phyloP scores from a whole-genome alignment of 2,797 vertebrate species.

The Pogonophryne albipinna region DNA sequence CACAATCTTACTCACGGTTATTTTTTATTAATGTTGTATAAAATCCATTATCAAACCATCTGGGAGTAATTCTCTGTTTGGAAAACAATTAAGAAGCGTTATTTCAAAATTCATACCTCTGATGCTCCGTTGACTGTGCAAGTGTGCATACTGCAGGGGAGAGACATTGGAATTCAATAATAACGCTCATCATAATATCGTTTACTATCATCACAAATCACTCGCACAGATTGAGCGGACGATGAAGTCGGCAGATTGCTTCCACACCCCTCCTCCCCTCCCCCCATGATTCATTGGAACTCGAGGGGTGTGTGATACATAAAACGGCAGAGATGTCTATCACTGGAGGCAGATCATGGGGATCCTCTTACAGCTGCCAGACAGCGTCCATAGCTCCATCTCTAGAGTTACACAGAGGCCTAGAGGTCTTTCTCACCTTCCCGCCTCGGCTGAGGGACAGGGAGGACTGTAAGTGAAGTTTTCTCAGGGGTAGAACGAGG shows the following conservation, averaged over 20 bases:
- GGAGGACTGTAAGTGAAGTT: slow-evolving; percentile 28
- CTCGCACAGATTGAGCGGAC: slow-evolving; percentile 29
- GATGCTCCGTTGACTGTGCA: not conserved
- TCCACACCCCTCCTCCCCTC: not conserved
- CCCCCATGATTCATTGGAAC: slow-evolving; percentile 56
- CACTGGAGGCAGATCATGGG: slow-evolving; percentile 28
- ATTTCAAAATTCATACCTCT: slow-evolving; percentile 20
- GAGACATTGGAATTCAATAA: slow-evolving; percentile 11
- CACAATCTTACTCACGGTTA: not conserved
- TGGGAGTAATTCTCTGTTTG: not conserved
- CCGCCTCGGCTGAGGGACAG: slow-evolving; percentile 14
- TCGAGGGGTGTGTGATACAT: slow-evolving; percentile 49
- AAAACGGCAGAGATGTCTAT: slow-evolving; percentile 54
- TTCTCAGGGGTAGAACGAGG: slow-evolving; percentile 16
- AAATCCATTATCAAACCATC: slow-evolving; percentile 7
- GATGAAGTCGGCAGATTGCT: slow-evolving; percentile 41
- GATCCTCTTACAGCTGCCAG: slow-evolving; percentile 69
- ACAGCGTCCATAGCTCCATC: slow-evolving; percentile 41
- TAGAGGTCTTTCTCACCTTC: slow-evolving; percentile 66
- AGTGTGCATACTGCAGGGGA: not conserved
- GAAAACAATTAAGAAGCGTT: slow-evolving; percentile 3
- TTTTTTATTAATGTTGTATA: not conserved
- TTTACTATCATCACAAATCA: slow-evolving; percentile 36
- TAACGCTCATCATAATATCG: slow-evolving; percentile 10
- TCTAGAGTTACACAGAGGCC: slow-evolving; percentile 67